Conservation (phyloP, 2,888 invertebrate genomes). For the Aspidiotus rigidus region DNA sequence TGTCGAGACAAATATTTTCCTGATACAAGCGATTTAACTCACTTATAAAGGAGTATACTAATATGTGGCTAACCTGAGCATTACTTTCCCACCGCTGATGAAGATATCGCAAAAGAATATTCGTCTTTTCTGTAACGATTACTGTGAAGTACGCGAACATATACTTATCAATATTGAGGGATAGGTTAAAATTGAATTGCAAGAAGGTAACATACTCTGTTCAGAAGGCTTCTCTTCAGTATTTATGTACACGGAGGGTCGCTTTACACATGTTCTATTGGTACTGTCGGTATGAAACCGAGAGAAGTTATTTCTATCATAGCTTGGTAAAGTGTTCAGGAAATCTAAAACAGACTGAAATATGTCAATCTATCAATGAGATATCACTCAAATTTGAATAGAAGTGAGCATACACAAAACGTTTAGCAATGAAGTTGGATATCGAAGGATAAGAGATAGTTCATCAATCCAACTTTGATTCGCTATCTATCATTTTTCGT, state of each 20-base stretch:
- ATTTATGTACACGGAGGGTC: constrained; percentile 83
- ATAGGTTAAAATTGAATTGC: too few species aligned
- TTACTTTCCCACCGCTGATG: constrained; percentile 95
- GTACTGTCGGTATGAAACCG: constrained; percentile 80
- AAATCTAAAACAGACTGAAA: constrained; percentile 79
- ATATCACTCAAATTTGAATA: too few species aligned
- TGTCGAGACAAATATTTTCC: not conserved
- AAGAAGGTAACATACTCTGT: constrained; percentile 58
- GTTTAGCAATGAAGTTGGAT: too few species aligned
- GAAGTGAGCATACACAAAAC: too few species aligned
- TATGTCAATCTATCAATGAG: constrained; percentile 1
- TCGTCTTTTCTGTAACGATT: constrained; percentile 91
- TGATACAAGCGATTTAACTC: not conserved
- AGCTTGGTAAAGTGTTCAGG: constrained; percentile 80
- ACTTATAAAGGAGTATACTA: not conserved
- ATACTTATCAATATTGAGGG: constrained; percentile 9
- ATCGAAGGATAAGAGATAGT: too few species aligned
- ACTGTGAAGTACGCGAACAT: constrained; percentile 51
- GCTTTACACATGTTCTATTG: constrained; percentile 54
- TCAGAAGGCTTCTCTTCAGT: constrained; percentile 88
- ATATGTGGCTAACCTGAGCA: constrained; percentile 41
- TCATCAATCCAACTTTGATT: too few species aligned
- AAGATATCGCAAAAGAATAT: constrained; percentile 82
- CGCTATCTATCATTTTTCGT: too few species aligned
- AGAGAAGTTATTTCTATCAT: constrained; percentile 83